Percentiles rank a stretch among this genome's conserved stretches.
These are phyloP conservation scores for Calvadosia cruxmelitensis DNA, from an alignment of 30 jellyfish, hydroid and myxozoan genomes.

Conservation along the genomic window DNA sequence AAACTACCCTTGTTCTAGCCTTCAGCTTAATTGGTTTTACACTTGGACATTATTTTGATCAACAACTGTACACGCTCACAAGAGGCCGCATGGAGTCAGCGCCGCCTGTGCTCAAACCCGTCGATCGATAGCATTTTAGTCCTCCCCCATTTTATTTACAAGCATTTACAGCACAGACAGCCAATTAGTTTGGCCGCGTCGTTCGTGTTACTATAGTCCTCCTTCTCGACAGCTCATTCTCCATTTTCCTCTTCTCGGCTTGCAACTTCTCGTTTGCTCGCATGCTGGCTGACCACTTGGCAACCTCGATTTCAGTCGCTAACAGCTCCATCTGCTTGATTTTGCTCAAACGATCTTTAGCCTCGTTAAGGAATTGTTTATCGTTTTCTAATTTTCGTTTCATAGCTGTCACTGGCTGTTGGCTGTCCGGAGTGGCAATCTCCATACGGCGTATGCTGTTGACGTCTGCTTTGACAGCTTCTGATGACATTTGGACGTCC, in stretches of 20 bases:
- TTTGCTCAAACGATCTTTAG: constrained; percentile 72
- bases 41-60: no score
- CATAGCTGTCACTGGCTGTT: neutral
- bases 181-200: no score
- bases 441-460: constrained; percentile 44
- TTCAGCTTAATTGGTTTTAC: no score
- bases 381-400: constrained; percentile 59
- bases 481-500: constrained; percentile 67
- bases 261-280: constrained; percentile 15
- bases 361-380: constrained; percentile 56
- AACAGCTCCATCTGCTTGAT: constrained; percentile 71
- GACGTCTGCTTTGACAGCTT: constrained; percentile 66
- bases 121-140: no score
- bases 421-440: neutral
- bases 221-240: neutral
- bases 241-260: constrained; percentile 15
- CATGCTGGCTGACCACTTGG: constrained; percentile 54
- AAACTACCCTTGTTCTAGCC: no score
- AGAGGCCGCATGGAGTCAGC: no score
- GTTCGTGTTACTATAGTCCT: neutral
- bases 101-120: no score
- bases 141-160: no score
- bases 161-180: no score
- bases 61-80: no score
- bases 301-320: constrained; percentile 86